These are phyloP conservation scores for Ostrea edulis DNA, from an alignment of 1,140 invertebrate genomes.

Conservation along the genomic window DNA sequence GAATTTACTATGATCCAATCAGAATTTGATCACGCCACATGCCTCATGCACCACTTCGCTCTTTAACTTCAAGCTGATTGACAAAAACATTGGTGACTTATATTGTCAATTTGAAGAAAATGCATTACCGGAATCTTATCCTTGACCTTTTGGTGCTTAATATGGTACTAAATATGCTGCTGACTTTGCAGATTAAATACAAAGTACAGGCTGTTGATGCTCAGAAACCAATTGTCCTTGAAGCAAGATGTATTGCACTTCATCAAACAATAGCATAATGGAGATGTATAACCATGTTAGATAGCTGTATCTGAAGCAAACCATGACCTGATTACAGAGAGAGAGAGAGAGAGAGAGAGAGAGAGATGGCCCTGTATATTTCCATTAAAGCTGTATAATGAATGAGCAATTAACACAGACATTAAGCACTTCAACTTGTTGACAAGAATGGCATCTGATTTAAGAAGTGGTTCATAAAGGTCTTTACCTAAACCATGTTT, in stretches of 20 bases:
- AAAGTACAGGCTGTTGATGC: neutral
- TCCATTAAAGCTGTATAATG: slow-evolving; percentile 1
- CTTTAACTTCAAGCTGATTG: too few relatives aligned
- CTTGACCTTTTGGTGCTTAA: neutral
- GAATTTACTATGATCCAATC: too few relatives aligned
- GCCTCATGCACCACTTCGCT: neutral
- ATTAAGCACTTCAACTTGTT: neutral
- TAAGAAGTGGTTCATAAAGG: neutral
- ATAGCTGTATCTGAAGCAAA: too few relatives aligned
- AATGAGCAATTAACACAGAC: neutral
- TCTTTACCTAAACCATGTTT: neutral
- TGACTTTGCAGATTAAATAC: neutral
- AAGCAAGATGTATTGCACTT: neutral
- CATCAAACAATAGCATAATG: neutral
- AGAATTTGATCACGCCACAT: neutral
- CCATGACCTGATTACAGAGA: too few relatives aligned
- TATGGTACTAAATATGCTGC: neutral
- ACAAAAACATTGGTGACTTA: neutral
- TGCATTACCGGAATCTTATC: neutral
- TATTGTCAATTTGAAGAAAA: neutral
- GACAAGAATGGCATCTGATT: neutral
- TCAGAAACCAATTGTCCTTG: neutral
- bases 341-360: too few relatives aligned
- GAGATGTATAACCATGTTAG: neutral
- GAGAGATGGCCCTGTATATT: neutral